phyloP scores from a whole-genome alignment of 2,888 invertebrate species.

The Bellardia bayeri region DNA sequence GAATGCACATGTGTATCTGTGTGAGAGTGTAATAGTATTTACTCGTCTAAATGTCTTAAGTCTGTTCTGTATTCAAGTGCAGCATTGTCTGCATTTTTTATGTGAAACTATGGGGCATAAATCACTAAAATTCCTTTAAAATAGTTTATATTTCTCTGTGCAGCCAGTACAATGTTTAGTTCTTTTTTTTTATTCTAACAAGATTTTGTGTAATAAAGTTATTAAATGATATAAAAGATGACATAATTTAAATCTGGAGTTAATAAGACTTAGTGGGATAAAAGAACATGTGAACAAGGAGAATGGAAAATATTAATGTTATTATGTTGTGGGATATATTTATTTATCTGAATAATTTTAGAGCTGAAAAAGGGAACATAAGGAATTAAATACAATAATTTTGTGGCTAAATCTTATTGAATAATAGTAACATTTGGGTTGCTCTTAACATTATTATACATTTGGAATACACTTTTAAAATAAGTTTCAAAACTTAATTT shows the following conservation, averaged over 20 bases:
- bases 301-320: no score
- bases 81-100: constrained; percentile 32
- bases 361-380: no score
- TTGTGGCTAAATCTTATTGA: no score
- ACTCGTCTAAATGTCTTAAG: constrained; percentile 30
- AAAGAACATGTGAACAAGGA: not conserved
- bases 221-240: constrained; percentile 49
- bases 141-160: not conserved
- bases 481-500: no score
- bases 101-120: constrained; percentile 27
- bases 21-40: not conserved
- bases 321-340: no score
- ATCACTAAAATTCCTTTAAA: constrained; percentile 52
- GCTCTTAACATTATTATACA: no score
- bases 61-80: constrained; percentile 41
- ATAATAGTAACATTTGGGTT: no score
- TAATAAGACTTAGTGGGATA: not conserved
- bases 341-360: no score
- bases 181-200: not conserved
- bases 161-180: not conserved
- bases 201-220: constrained; percentile 48
- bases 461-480: no score
- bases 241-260: constrained; percentile 38
- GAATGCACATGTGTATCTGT: not conserved
- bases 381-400: no score